phyloP scores from a whole-genome alignment of 2,797 vertebrate species.

The Moxostoma hubbsi region DNA sequence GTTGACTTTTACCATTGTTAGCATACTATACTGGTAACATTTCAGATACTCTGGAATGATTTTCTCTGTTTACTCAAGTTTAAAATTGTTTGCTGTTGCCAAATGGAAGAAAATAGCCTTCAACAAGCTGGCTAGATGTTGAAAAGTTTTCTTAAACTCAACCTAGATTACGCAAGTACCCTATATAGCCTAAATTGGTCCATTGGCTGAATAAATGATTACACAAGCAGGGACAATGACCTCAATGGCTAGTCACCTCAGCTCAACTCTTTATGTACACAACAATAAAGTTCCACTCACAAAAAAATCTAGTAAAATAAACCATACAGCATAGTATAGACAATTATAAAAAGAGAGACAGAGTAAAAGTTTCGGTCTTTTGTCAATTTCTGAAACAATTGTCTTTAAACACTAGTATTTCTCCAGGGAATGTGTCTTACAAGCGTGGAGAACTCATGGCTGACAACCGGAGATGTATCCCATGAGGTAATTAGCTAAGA shows the following conservation, averaged over 20 bases:
- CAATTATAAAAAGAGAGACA: not conserved
- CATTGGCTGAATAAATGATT: not conserved
- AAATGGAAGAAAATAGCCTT: no score
- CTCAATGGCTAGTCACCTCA: slow-evolving; percentile 11
- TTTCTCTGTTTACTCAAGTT: no score
- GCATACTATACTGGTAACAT: no score
- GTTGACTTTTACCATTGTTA: no score
- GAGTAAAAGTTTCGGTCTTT: not conserved
- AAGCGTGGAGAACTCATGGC: slow-evolving; percentile 4
- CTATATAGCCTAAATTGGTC: not conserved
- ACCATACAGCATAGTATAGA: not conserved
- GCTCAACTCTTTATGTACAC: not conserved
- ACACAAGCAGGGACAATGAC: slow-evolving; percentile 19
- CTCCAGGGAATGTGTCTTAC: slow-evolving; percentile 22
- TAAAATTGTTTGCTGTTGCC: no score
- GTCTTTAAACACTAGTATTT: slow-evolving; percentile 16
- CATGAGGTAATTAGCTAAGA: slow-evolving; percentile 12
- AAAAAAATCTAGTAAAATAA: slow-evolving; percentile 15
- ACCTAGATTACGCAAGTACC: no score
- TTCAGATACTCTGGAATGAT: no score
- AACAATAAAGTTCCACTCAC: not conserved
- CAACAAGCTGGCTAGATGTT: no score
- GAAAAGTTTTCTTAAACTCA: no score
- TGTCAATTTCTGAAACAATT: slow-evolving; percentile 11
- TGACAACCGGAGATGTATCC: slow-evolving; percentile 27